phyloP scores from a whole-genome alignment of 2,797 vertebrate species.

The Geotria australis region DNA sequence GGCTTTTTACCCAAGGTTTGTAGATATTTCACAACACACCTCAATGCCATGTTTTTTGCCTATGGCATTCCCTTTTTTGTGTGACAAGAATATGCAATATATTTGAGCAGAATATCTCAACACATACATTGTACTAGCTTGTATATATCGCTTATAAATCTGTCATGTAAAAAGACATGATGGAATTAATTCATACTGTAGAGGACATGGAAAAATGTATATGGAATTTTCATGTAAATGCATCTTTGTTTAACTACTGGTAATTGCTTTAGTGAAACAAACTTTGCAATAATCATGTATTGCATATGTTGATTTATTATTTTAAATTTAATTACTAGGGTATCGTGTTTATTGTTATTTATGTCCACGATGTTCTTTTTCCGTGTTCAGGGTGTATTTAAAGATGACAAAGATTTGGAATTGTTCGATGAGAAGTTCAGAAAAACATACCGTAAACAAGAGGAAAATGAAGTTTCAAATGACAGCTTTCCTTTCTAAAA shows the following conservation, averaged over 20 bases:
- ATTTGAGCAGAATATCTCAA: not conserved
- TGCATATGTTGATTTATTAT: conserved; percentile 2
- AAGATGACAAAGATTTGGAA: conserved; percentile 27
- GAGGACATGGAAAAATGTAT: too few relatives aligned
- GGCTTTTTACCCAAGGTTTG: conserved; percentile 60
- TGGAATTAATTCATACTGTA: too few relatives aligned
- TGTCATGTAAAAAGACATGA: not conserved
- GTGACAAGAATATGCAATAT: not conserved
- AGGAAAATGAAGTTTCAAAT: conserved; percentile 8
- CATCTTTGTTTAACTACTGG: too few relatives aligned
- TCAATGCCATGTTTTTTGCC: not conserved
- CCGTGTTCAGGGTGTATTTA: conserved; percentile 12
- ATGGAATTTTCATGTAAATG: too few relatives aligned
- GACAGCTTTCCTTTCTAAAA: conserved; percentile 10
- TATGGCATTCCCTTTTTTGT: not conserved
- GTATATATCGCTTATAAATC: not conserved
- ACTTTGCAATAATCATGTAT: not conserved
- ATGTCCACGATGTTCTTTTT: too few relatives aligned
- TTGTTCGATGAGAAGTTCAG: conserved; percentile 54
- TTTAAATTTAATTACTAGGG: conserved; percentile 15
- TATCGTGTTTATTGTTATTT: not conserved
- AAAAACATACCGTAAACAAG: conserved; percentile 21
- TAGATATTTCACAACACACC: conserved; percentile 1
- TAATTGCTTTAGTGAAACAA: not conserved
- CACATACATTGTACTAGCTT: not conserved